Percentiles rank a stretch among this genome's conserved stretches.
phyloP scores from a whole-genome alignment of 2,797 vertebrate genomes.

The Mormyrus proboscirostris region DNA sequence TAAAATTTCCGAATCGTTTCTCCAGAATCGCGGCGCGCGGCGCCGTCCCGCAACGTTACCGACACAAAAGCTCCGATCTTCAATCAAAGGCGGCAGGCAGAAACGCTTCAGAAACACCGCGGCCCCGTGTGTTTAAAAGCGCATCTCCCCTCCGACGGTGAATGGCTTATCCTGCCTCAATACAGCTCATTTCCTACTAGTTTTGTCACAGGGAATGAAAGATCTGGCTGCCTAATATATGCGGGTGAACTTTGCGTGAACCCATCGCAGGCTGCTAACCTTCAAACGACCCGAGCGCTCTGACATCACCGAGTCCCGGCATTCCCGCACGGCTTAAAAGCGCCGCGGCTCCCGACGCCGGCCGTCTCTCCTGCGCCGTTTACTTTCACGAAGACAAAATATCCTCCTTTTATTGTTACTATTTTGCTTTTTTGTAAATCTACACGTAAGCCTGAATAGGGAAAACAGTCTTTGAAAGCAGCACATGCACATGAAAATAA shows the following conservation, averaged over 20 bases:
- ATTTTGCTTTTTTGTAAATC: not conserved
- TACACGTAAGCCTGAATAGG: not conserved
- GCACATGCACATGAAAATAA: not conserved
- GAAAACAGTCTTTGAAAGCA: not conserved
- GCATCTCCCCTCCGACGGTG: slow-evolving; percentile 63
- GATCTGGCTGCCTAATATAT: slow-evolving; percentile 99
- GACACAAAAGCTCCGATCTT: slow-evolving; percentile 27
- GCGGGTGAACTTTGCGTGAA: slow-evolving; percentile 98
- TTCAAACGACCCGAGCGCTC: slow-evolving; percentile 95
- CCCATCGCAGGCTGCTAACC: slow-evolving; percentile 96
- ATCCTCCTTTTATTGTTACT: slow-evolving; percentile 5
- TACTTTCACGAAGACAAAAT: not conserved
- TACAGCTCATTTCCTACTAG: slow-evolving; percentile 91
- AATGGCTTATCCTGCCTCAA: slow-evolving; percentile 75
- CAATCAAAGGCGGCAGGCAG: slow-evolving; percentile 27
- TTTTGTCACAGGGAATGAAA: slow-evolving; percentile 89
- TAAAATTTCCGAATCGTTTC: slow-evolving; percentile 31
- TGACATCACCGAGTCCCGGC: slow-evolving; percentile 93
- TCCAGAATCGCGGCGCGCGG: slow-evolving; percentile 20
- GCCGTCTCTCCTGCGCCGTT: not conserved
- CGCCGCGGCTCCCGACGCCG: slow-evolving; percentile 52
- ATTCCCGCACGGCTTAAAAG: slow-evolving; percentile 73
- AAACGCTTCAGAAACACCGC: slow-evolving; percentile 38
- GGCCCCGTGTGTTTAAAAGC: slow-evolving; percentile 45
- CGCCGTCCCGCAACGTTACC: slow-evolving; percentile 27